Percentiles rank a stretch among this genome's conserved stretches.
These are phyloP conservation scores for Diarsia dahlii DNA, from an alignment of 2,888 invertebrate genomes.

Conservation along the genomic window DNA sequence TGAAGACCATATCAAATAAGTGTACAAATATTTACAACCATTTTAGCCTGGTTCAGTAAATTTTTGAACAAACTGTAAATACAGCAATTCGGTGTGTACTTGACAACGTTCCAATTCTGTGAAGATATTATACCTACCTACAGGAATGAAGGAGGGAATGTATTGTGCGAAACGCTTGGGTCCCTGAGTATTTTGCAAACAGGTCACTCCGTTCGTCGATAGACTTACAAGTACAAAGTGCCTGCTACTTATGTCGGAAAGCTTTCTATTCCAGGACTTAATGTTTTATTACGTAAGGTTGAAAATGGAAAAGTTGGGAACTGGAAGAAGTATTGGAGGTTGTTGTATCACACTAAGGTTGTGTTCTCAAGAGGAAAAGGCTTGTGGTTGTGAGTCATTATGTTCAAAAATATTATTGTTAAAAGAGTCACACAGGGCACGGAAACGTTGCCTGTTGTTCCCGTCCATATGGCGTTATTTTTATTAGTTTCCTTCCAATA, in stretches of 20 bases:
- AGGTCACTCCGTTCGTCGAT: constrained; percentile 53
- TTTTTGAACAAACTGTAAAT: not conserved
- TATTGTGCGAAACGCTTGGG: constrained; percentile 50
- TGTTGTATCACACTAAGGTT: constrained; percentile 23
- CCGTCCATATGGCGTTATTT: constrained; percentile 74
- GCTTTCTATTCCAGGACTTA: constrained; percentile 34
- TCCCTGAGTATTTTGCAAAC: constrained; percentile 47
- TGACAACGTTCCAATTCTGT: constrained; percentile 35
- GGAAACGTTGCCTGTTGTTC: constrained; percentile 59
- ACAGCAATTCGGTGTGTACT: constrained; percentile 11
- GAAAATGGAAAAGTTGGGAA: constrained; percentile 21
- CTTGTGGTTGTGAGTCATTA: constrained; percentile 21
- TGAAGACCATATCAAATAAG: not conserved
- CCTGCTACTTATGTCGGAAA: constrained; percentile 36
- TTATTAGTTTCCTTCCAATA: constrained; percentile 74
- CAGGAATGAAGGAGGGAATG: constrained; percentile 44
- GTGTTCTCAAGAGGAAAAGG: constrained; percentile 1
- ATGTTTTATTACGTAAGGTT: constrained; percentile 24
- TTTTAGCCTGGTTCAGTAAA: not conserved
- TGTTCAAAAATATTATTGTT: constrained; percentile 53
- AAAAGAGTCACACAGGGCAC: constrained; percentile 42
- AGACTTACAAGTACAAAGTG: constrained; percentile 50
- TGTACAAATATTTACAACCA: not conserved
- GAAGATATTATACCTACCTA: constrained; percentile 28
- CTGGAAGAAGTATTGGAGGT: constrained; percentile 8